phyloP scores from a whole-genome alignment of 2,888 invertebrate genomes.

The Odontocolon sp. region DNA sequence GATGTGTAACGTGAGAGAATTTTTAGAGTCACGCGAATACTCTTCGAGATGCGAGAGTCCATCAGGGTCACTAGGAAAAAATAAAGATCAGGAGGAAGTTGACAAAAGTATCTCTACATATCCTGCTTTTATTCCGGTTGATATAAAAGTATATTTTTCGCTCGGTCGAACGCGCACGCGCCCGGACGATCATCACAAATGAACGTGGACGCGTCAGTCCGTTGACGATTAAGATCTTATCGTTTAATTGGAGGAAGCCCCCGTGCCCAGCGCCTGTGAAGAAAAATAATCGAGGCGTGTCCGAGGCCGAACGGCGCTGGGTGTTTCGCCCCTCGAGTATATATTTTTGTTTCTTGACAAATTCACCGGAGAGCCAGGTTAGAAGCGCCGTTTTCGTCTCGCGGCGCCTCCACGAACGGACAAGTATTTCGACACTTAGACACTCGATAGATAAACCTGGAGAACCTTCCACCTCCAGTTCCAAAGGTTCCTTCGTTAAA shows the following conservation, averaged over 20 bases:
- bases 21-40: slow-evolving; percentile 3
- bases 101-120: no score
- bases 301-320: background rate
- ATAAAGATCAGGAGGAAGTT: no score
- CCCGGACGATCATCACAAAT: slow-evolving; percentile 24
- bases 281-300: slow-evolving; percentile 55
- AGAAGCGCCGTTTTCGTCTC: no score
- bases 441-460: slow-evolving; percentile 15
- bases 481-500: slow-evolving; percentile 64
- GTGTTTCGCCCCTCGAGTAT: background rate
- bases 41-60: no score
- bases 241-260: slow-evolving; percentile 73
- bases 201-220: slow-evolving; percentile 61
- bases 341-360: slow-evolving; percentile 29
- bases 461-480: background rate
- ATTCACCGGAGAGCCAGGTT: no score
- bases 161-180: slow-evolving; percentile 55
- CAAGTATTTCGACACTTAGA: slow-evolving; percentile 31
- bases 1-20: slow-evolving; percentile 48
- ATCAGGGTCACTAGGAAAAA: no score
- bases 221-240: slow-evolving; percentile 74
- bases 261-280: slow-evolving; percentile 31
- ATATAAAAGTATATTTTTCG: slow-evolving; percentile 21
- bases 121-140: slow-evolving; percentile 21
- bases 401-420: slow-evolving; percentile 16